Percentiles rank a stretch among this genome's conserved stretches.
Evolutionary conservation across 2,888 invertebrate species (phyloP).

Genomic region (Clitarchus hookeri): DNA sequence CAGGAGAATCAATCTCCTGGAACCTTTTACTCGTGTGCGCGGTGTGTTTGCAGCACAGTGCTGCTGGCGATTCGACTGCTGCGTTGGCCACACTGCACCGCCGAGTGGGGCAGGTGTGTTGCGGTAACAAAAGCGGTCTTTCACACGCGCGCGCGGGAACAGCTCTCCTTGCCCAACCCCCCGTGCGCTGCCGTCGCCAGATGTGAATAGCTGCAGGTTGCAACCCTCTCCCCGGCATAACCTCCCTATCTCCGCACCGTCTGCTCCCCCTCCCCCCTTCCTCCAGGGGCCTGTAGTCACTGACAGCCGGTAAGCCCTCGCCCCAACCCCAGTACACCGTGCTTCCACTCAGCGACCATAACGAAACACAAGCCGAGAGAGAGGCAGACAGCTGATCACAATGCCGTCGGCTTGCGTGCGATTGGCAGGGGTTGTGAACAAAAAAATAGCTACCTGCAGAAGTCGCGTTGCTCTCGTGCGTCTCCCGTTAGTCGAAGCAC

Average conservation of each 20-base stretch:
- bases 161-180: background rate
- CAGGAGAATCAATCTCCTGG: no score
- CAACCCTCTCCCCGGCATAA: background rate
- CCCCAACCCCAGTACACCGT: no score
- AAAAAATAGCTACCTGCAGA: background rate
- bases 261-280: background rate
- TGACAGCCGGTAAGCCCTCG: no score
- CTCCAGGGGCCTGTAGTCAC: background rate
- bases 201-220: background rate
- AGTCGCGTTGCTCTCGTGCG: background rate
- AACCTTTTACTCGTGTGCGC: no score
- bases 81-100: background rate
- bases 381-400: no score
- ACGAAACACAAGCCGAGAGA: no score
- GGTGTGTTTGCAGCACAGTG: background rate
- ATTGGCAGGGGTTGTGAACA: no score
- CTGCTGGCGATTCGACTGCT: background rate
- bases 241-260: no score
- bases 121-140: background rate
- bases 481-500: background rate
- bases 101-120: background rate
- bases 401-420: no score
- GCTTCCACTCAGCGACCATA: background rate
- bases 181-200: background rate
- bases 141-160: background rate